Evolutionary conservation across 2,797 vertebrate species (phyloP), one percentile per base, ranked within the genome.

Genomic region (Hydrophis major): DNA sequence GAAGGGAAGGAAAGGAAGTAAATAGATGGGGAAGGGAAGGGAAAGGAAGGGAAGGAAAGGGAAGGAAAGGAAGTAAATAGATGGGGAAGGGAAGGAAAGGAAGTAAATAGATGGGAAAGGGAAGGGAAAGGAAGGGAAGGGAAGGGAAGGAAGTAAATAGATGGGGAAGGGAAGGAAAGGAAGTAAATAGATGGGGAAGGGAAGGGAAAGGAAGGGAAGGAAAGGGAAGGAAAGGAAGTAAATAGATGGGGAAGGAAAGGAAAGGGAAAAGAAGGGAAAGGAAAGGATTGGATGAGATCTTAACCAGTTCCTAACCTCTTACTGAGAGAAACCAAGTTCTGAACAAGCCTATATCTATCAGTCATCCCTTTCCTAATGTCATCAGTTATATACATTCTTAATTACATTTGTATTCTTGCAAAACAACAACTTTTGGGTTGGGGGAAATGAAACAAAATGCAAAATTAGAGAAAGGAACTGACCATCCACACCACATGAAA

Each of bases 401-500:
- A 94, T 89, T 12, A 32, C 95, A 92, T 92, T 87, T 7, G 0
- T 95, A 56, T 91, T 87, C 4, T 27, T 57, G 53, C 63, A 69
- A 69, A 69, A 32, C 4, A n/a, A 63, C 8, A 61, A 92, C 94
- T 90, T 89, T 92, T 59, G 91, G 93, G 83, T 16, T 6, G 95
- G 63, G 94, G 87, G 96, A 97, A 94, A 89, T 92, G 96, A 91
- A 94, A 93, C 91, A 92, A n/a, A 96, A 91, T 95, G 90, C 90
- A 96, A 97, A 97, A 97, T 97, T 97, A 97, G 95, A 97, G 97
- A 97, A 97, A 96, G 95, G 97, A 97, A 99, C 98, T 98, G 98
- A 99, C 98, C 98, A 98, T 97, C 97, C 98, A 97, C 97, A 98
- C 97, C 98, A 98, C 97, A 98, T 98, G 98, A 99, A 98, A 98